Evolutionary conservation across 2,113 vertebrate genomes (phyloP), one percentile per base, ranked within the genome.

Genomic region (Eulemur rufifrons): DNA sequence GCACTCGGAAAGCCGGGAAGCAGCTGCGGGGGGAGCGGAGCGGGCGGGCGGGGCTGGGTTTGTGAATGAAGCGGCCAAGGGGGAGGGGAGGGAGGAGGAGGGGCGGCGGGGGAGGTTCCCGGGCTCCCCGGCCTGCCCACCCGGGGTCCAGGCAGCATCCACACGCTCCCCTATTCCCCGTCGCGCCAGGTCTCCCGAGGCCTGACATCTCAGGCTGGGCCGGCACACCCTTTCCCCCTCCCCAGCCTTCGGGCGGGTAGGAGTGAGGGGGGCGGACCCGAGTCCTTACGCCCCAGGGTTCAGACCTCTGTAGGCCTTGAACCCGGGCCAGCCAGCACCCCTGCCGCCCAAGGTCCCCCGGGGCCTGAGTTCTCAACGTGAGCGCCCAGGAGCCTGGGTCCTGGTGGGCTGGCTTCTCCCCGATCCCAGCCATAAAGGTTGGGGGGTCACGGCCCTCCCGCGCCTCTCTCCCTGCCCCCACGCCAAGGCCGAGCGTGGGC

Each of bases 41-140:
- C 89, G 0, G 23, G 87, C 89, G 29, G 96, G 97, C 89, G 69
- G 97, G 96, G 93, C 76, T 10, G 37, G 87, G 96, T 98, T 97
- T 98, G 97, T 98, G 97, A 98, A 98, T 98, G 97, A 73, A 97
- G 86, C 34, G 8, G 68, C 66, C 0, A 37, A 54, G 71, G 68
- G 84, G 84, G 45, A 39, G 17, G 83, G 50, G 64, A 23, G 47
- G 64, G 17, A 2, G 45, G 80, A n/a, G 80, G 88, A 71, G 52
- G 92, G 86, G 94, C 23, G 32, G 78, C 27, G 76, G 96, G 90
- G 89, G 96, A 52, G 69, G 76, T 15, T 45, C 83, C 88, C 13
- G 18, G 54, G 85, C 45, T 81, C 34, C 52, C 1, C 4, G 25
- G 47, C 66, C 54, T 54, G 89, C 56, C 47, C 83, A 4, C 47